Percentiles rank a stretch among this genome's conserved stretches.
phyloP scores from a whole-genome alignment of 2,797 vertebrate species.

The Gymnopithys bicolor region DNA sequence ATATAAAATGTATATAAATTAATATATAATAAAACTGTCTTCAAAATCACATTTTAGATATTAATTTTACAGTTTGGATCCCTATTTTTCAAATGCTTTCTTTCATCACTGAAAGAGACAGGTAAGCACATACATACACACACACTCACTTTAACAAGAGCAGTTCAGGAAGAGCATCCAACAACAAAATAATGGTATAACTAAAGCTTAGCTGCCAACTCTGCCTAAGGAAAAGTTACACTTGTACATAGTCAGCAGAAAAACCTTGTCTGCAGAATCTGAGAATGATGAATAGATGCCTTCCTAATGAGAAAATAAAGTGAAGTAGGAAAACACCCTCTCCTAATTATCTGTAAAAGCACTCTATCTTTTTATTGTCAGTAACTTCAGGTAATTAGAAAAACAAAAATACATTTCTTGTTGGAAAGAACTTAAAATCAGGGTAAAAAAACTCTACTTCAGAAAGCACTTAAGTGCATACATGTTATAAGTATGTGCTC shows the following conservation, averaged over 20 bases:
- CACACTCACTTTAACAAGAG: background rate
- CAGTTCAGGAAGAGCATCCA: background rate
- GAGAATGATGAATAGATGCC: background rate
- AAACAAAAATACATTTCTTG: background rate
- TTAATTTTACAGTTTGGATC: background rate
- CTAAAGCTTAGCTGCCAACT: background rate
- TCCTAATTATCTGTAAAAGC: background rate
- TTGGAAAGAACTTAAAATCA: background rate
- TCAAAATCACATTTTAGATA: conserved; percentile 4
- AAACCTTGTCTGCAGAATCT: background rate
- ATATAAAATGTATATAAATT: background rate
- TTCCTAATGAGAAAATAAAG: background rate
- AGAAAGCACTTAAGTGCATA: background rate
- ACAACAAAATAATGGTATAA: background rate
- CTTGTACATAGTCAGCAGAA: background rate
- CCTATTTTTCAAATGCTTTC: background rate
- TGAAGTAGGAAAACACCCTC: background rate
- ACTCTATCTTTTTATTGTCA: background rate
- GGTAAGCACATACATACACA: background rate
- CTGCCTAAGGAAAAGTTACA: background rate
- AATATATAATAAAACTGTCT: background rate
- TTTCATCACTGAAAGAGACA: background rate
- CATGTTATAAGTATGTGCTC: background rate
- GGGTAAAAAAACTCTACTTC: background rate
- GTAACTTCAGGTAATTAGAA: background rate